Conservation (phyloP, 2,797 vertebrate genomes). For the Betta splendens region DNA sequence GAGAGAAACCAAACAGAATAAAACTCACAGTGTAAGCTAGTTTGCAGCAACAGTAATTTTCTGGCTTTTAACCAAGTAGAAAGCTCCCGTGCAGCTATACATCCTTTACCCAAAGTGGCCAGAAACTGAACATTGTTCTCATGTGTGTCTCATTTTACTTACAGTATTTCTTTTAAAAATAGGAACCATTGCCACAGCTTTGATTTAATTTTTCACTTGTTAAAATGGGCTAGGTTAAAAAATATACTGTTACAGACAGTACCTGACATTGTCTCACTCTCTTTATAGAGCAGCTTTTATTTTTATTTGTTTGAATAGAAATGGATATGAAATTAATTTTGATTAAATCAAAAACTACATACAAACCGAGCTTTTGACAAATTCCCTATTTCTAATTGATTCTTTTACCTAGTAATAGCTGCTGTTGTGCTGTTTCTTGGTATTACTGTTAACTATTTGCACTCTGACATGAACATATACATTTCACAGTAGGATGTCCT, state of each 20-base stretch:
- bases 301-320: constrained; percentile 40
- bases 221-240: constrained; percentile 19
- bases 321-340: constrained; percentile 9
- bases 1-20: constrained; percentile 9
- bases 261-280: constrained; percentile 18
- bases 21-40: neutral
- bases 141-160: neutral
- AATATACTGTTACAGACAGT: constrained; percentile 23
- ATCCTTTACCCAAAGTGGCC: constrained; percentile 3
- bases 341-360: no score
- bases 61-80: constrained; percentile 8
- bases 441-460: constrained; percentile 56
- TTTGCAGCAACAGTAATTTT: constrained; percentile 1
- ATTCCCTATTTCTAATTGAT: neutral
- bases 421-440: constrained; percentile 33
- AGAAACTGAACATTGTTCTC: neutral
- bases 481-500: constrained; percentile 34
- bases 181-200: neutral
- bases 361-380: constrained; percentile 17
- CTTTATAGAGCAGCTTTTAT: constrained; percentile 5
- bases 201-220: neutral
- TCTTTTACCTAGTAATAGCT: neutral
- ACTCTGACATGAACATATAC: constrained; percentile 55
- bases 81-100: neutral
- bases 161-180: neutral